phyloP scores from a whole-genome alignment of 2,888 invertebrate genomes.

The Drosophila percnosoma region DNA sequence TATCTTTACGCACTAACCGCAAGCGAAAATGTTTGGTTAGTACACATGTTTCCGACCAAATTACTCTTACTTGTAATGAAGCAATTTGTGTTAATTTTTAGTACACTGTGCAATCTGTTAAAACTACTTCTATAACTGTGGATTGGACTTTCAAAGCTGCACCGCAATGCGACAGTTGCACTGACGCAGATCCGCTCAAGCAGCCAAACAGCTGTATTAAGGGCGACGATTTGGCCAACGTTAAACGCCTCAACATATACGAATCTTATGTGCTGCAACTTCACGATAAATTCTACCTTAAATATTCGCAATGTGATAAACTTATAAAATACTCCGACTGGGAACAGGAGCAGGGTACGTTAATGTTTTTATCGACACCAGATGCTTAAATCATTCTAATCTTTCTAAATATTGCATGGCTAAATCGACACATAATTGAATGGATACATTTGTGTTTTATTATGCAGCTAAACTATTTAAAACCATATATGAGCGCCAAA shows the following conservation, averaged over 20 bases:
- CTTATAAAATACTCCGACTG: slow-evolving; percentile 92
- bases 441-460: not conserved
- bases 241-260: slow-evolving; percentile 93
- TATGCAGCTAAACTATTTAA: slow-evolving; percentile 47
- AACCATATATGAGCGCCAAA: slow-evolving; percentile 50
- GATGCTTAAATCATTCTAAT: not conserved
- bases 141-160: slow-evolving; percentile 94
- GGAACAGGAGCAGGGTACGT: slow-evolving; percentile 88
- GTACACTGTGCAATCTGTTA: slow-evolving; percentile 93
- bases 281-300: slow-evolving; percentile 94
- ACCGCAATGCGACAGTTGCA: slow-evolving; percentile 85
- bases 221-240: slow-evolving; percentile 92
- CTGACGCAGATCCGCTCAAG: slow-evolving; percentile 86
- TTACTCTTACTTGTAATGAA: not conserved
- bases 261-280: slow-evolving; percentile 95
- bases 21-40: slow-evolving; percentile 86
- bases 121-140: slow-evolving; percentile 92
- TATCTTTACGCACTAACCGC: slow-evolving; percentile 89
- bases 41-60: not conserved
- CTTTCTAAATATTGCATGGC: not conserved
- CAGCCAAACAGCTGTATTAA: slow-evolving; percentile 89
- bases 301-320: slow-evolving; percentile 90
- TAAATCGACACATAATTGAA: not conserved
- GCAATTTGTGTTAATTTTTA: slow-evolving; percentile 68
- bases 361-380: not conserved